phyloP scores from a whole-genome alignment of 2,113 vertebrate species.

The Notiomystis cincta region DNA sequence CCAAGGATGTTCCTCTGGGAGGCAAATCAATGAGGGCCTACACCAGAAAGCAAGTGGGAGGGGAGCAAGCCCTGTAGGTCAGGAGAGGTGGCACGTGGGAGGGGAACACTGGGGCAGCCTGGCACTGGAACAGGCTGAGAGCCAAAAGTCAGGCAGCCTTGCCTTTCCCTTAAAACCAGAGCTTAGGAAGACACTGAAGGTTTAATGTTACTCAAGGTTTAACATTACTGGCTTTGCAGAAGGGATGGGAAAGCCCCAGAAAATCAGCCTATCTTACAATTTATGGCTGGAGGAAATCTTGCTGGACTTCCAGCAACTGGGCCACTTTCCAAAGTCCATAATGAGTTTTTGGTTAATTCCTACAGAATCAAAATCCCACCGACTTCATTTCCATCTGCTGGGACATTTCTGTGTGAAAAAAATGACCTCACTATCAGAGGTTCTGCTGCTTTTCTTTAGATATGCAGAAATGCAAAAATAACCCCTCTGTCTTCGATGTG shows the following conservation, averaged over 20 bases:
- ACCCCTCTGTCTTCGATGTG: not conserved
- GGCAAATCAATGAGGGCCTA: not conserved
- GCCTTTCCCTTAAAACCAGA: not conserved
- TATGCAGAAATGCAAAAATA: slow-evolving; percentile 26
- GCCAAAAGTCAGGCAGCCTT: not conserved
- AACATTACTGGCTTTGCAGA: not conserved
- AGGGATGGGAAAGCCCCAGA: not conserved
- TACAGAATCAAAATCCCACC: slow-evolving; percentile 15
- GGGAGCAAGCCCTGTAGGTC: not conserved
- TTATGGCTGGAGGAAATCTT: slow-evolving; percentile 13
- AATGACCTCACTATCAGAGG: slow-evolving; percentile 23
- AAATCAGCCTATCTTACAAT: not conserved
- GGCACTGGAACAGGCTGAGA: not conserved
- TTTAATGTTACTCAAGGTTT: not conserved
- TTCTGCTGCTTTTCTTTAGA: slow-evolving; percentile 29
- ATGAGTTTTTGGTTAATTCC: slow-evolving; percentile 9
- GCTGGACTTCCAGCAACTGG: slow-evolving; percentile 8
- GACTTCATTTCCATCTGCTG: not conserved
- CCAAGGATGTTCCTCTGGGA: not conserved
- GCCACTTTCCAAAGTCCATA: slow-evolving; percentile 28
- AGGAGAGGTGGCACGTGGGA: not conserved
- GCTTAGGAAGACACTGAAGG: not conserved
- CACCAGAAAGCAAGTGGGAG: not conserved
- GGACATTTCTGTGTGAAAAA: slow-evolving; percentile 49
- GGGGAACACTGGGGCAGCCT: not conserved